phyloP scores from a whole-genome alignment of 2,797 vertebrate species.

The Girardinus metallicus region DNA sequence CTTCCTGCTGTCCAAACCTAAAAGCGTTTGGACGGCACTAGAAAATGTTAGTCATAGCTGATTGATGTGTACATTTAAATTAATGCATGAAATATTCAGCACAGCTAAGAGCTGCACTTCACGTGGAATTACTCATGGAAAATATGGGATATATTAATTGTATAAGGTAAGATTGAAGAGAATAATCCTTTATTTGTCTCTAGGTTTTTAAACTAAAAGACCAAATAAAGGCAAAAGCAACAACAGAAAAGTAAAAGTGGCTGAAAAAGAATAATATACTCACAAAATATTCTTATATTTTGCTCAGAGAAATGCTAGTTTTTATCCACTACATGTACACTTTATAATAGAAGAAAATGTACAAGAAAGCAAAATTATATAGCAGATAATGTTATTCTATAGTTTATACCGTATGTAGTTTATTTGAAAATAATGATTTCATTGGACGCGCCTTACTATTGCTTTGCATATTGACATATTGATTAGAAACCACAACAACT shows the following conservation, averaged over 20 bases:
- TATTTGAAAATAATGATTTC: not conserved
- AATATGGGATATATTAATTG: not conserved
- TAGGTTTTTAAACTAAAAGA: not conserved
- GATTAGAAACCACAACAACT: not conserved
- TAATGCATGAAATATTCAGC: constrained; percentile 42
- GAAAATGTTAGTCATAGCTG: not conserved
- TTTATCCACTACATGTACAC: not conserved
- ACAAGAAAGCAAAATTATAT: not conserved
- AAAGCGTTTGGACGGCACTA: constrained; percentile 1
- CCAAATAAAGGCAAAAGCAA: not conserved
- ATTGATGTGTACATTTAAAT: constrained; percentile 9
- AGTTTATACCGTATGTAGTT: not conserved
- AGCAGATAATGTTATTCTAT: not conserved
- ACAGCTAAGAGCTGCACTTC: not conserved
- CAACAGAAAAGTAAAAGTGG: not conserved
- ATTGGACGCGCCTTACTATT: not conserved
- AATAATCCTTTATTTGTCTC: not conserved
- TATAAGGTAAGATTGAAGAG: not conserved
- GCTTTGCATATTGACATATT: not conserved
- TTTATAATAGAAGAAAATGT: not conserved
- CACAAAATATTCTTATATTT: not conserved
- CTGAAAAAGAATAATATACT: not conserved
- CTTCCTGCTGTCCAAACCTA: not conserved
- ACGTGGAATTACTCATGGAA: not conserved
- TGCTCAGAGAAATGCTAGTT: not conserved